These are phyloP conservation scores for Charaxes varanes DNA, from an alignment of 1,140 invertebrate species.

Conservation along the genomic window DNA sequence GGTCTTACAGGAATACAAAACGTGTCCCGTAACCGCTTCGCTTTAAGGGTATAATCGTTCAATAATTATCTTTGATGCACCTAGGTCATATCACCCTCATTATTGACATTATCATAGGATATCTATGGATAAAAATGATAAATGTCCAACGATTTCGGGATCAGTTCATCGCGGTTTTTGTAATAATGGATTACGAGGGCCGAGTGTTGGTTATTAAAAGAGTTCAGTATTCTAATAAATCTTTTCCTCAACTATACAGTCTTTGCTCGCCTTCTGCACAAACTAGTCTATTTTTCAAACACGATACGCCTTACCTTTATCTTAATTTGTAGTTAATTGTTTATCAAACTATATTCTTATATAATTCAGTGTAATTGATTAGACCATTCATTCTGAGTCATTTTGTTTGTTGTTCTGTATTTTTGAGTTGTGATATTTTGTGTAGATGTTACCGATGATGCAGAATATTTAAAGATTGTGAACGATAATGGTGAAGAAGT, in stretches of 20 bases:
- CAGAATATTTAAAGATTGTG: slow-evolving; percentile 21
- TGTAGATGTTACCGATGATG: slow-evolving; percentile 31
- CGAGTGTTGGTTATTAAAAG: not conserved
- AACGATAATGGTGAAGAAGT: slow-evolving; percentile 45
- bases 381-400: too few relatives aligned
- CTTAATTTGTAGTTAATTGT: slow-evolving; percentile 1
- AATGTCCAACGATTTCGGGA: slow-evolving; percentile 12
- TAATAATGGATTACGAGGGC: slow-evolving; percentile 7
- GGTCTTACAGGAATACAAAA: too few relatives aligned
- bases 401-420: too few relatives aligned
- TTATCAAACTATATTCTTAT: too few relatives aligned
- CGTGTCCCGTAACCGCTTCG: too few relatives aligned
- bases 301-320: not conserved
- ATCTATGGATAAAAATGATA: slow-evolving; percentile 19
- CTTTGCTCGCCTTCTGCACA: slow-evolving; percentile 1
- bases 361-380: too few relatives aligned
- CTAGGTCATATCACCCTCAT: too few relatives aligned
- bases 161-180: slow-evolving; percentile 7
- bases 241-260: slow-evolving; percentile 7
- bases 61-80: too few relatives aligned
- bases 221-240: slow-evolving; percentile 2
- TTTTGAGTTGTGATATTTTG: slow-evolving; percentile 12
- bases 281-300: not conserved
- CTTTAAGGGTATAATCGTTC: too few relatives aligned
- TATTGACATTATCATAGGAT: slow-evolving; percentile 8